phyloP scores from a whole-genome alignment of 2,888 invertebrate genomes.

The Nebria brevicollis region DNA sequence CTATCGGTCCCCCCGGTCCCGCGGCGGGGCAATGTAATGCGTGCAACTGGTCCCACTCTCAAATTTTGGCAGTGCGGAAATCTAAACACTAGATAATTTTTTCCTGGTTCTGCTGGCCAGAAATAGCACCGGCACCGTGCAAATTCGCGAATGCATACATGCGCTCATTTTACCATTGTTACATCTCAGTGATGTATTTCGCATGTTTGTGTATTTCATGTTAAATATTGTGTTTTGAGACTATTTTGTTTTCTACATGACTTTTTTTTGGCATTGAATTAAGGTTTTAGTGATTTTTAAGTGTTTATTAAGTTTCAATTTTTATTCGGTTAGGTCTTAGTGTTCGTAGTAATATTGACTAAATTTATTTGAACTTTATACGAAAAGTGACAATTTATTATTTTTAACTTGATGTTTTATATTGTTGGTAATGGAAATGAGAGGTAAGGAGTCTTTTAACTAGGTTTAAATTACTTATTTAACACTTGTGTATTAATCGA shows the following conservation, averaged over 20 bases:
- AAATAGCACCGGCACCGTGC: slow-evolving; percentile 26
- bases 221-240: too few species aligned
- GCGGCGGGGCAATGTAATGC: slow-evolving; percentile 12
- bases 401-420: neutral
- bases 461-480: neutral
- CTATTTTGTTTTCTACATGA: neutral
- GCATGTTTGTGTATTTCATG: neutral
- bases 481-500: neutral
- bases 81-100: slow-evolving; percentile 32
- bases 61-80: slow-evolving; percentile 44
- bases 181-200: neutral
- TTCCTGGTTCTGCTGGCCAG: slow-evolving; percentile 38
- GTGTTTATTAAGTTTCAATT: neutral
- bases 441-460: slow-evolving; percentile 28
- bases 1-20: neutral
- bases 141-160: slow-evolving; percentile 10
- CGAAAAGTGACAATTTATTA: neutral
- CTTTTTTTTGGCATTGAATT: neutral
- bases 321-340: neutral
- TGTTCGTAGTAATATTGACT: neutral
- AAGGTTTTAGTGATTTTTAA: neutral
- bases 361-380: neutral
- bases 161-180: neutral
- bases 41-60: slow-evolving; percentile 33
- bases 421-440: slow-evolving; percentile 42